phyloP scores from a whole-genome alignment of 2,888 invertebrate species.

The Horisme vitalbata region DNA sequence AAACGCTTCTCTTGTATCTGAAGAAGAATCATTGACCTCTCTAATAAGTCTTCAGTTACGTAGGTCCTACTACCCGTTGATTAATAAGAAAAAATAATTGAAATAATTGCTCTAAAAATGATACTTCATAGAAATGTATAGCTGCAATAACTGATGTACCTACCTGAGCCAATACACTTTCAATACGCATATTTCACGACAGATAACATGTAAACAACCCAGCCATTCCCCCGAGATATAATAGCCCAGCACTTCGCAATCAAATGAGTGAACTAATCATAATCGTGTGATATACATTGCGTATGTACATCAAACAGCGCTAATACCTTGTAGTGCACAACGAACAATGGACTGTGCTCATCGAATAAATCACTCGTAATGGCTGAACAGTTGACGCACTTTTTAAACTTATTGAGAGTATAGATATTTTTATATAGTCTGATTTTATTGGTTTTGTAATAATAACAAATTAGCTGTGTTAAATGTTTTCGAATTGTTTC shows the following conservation, averaged over 20 bases:
- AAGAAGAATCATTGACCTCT: too few relatives aligned
- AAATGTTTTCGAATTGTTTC: neutral
- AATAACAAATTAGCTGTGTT: conserved; percentile 20
- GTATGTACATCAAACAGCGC: conserved; percentile 38
- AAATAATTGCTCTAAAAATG: too few relatives aligned
- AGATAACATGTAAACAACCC: conserved; percentile 35
- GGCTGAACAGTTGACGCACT: conserved; percentile 56
- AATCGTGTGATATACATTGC: conserved; percentile 56
- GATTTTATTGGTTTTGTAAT: conserved; percentile 25
- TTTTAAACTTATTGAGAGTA: conserved; percentile 61
- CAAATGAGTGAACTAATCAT: conserved; percentile 49
- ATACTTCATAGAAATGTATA: neutral
- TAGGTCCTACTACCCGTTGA: too few relatives aligned
- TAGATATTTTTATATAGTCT: conserved; percentile 42
- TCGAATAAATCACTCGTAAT: conserved; percentile 63
- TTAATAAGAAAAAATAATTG: too few relatives aligned
- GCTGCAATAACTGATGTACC: neutral
- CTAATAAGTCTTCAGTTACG: too few relatives aligned
- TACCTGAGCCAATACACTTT: conserved; percentile 13
- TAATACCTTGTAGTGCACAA: conserved; percentile 46
- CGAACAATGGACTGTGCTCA: conserved; percentile 60
- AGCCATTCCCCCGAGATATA: conserved; percentile 39
- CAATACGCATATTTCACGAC: conserved; percentile 31
- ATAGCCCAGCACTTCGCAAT: conserved; percentile 50
- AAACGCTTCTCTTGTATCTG: too few relatives aligned